Base-by-base conservation (phyloP, 2,113 vertebrate genomes). In the Cyprichromis sp. region DNA sequence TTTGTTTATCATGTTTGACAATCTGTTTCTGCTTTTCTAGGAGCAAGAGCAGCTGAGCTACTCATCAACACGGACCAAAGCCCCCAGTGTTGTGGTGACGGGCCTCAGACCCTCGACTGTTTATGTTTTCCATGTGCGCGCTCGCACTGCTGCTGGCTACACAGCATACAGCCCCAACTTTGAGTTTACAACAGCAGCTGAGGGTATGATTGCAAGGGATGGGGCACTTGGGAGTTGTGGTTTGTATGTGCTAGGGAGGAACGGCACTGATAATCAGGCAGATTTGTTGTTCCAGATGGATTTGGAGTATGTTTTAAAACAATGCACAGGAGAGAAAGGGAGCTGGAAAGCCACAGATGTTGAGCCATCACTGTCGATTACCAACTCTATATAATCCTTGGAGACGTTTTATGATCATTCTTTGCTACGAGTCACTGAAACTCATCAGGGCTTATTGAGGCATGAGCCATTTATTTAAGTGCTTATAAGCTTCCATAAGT, bases 31-130 rank as follows among this genome's bases (percentile, higher is more conserved):
- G 16, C 5, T 38, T 85, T 42, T 78, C 47, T 90, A 99, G 98
- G 98, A 98, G 87, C 97, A 99, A 88, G 98, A 99, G 88, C 98
- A 99, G 94, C 96, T 99, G 94, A 99, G 98, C 94, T 99, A 99
- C 94, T 99, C 98, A 68, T 99, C 98, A 80, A 99, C 97, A 47
- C 97, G 98, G 81, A 99, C 98, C 94, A 98, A 97, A 93, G 94
- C 95, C 92, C 97, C 98, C 92, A 98, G 97, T 85, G 97, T 97
- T 94, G 97, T 99, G 92, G 94, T 99, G 89, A 98, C 97, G 16
- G 98, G 98, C 86, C 98, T 99, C 95, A 98, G 97, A 95, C 97
- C 98, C 87, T 97, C 98, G 29, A 98, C 98, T 83, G 97, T 96
- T 91, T 99, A 99, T 6, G 94, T 99, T 92, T 99, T 99, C 95